Evolutionary conservation across 2,888 invertebrate species (phyloP).

Genomic region (Polydrusus tereticollis): DNA sequence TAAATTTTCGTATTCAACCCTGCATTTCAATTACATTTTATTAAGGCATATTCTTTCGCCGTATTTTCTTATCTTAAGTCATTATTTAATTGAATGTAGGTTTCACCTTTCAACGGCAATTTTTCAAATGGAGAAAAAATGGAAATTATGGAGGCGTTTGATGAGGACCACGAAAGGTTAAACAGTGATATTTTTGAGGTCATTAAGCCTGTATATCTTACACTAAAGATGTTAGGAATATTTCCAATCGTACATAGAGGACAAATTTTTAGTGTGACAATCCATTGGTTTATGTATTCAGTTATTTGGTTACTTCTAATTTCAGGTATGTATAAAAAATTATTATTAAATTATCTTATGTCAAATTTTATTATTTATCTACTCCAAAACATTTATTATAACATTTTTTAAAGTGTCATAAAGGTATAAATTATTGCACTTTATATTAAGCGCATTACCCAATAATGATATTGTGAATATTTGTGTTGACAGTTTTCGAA

Average conservation of each 20-base stretch:
- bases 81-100: constrained; percentile 26
- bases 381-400: too few species aligned
- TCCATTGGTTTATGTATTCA: constrained; percentile 74
- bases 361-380: too few species aligned
- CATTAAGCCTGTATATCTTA: constrained; percentile 67
- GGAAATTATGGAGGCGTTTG: constrained; percentile 39
- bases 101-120: constrained; percentile 48
- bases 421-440: too few species aligned
- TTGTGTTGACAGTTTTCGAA: too few species aligned
- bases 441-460: too few species aligned
- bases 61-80: background rate
- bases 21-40: too few species aligned
- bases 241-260: constrained; percentile 72
- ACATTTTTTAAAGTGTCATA: too few species aligned
- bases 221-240: constrained; percentile 72
- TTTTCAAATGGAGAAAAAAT: constrained; percentile 25
- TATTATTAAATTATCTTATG: too few species aligned
- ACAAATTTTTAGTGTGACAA: constrained; percentile 67
- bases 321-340: constrained; percentile 40
- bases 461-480: too few species aligned
- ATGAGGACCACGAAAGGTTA: constrained; percentile 35
- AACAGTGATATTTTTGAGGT: constrained; percentile 57
- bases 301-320: constrained; percentile 66
- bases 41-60: too few species aligned
- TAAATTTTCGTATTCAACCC: too few species aligned